A percentile compares a stretch with the other conserved stretches of the same genome.
Evolutionary conservation across 2,888 invertebrate genomes (phyloP).

Genomic region (Hydrotaea diabolus): DNA sequence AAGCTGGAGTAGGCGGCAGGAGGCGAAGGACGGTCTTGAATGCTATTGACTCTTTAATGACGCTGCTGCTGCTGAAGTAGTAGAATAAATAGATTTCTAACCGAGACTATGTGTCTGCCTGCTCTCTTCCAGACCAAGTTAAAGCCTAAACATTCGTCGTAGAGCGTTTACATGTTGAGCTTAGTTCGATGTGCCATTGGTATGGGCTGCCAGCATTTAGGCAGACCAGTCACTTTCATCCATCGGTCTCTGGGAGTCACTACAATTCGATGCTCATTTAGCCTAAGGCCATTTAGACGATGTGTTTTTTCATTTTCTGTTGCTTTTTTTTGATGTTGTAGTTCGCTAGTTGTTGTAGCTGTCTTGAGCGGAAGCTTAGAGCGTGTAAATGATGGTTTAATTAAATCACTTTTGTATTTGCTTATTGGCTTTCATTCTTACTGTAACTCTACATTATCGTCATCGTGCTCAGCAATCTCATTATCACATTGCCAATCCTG

Average conservation of each 20-base stretch:
- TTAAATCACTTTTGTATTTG: constrained; percentile 63
- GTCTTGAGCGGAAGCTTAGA: constrained; percentile 54
- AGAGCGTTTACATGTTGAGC: neutral
- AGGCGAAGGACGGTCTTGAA: neutral
- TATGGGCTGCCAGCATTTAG: neutral
- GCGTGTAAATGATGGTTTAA: constrained; percentile 68
- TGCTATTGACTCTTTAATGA: neutral
- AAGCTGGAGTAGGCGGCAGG: too few species aligned
- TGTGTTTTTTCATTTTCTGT: constrained; percentile 3
- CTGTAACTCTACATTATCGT: constrained; percentile 36
- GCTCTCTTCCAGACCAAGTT: neutral
- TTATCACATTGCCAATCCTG: neutral
- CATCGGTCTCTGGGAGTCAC: constrained; percentile 12
- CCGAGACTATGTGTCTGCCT: constrained; percentile 52
- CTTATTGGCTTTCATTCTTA: constrained; percentile 39
- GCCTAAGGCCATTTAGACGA: constrained; percentile 33
- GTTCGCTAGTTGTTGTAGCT: neutral
- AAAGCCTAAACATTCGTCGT: constrained; percentile 1
- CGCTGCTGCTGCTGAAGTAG: too few species aligned
- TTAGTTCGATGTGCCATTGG: neutral
- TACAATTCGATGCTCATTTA: constrained; percentile 17
- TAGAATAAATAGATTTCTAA: constrained; percentile 54
- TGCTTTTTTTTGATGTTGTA: neutral
- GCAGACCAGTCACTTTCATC: neutral
- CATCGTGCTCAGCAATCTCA: neutral